These are phyloP conservation scores for Zaprionus inermis DNA, from an alignment of 1,140 invertebrate genomes.

Conservation along the genomic window DNA sequence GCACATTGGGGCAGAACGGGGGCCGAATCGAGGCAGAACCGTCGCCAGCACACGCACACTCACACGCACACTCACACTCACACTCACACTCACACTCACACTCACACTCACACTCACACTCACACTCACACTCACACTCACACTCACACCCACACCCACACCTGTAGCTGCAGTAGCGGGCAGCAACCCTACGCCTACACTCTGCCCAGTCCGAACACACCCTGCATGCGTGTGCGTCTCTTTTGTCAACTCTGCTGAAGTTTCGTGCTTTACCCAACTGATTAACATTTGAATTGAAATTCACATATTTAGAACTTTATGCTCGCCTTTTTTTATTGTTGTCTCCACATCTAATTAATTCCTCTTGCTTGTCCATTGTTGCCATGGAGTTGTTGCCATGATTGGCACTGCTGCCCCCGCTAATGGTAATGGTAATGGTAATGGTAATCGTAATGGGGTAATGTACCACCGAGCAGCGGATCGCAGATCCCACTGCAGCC, in stretches of 20 bases:
- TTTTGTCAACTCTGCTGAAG: slow-evolving; percentile 67
- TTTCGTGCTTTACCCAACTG: slow-evolving; percentile 61
- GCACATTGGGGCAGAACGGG: slow-evolving; percentile 74
- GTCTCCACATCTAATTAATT: slow-evolving; percentile 83
- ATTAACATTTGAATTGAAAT: slow-evolving; percentile 83
- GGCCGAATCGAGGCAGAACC: slow-evolving; percentile 51
- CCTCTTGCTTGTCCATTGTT: slow-evolving; percentile 68
- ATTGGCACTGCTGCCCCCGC: slow-evolving; percentile 60
- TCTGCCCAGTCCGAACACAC: slow-evolving; percentile 24
- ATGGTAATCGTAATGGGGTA: slow-evolving; percentile 61
- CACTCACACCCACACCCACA: slow-evolving; percentile 36
- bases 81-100: slow-evolving; percentile 11
- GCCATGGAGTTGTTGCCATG: slow-evolving; percentile 54
- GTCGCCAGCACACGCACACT: slow-evolving; percentile 27
- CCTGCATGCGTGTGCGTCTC: slow-evolving; percentile 29
- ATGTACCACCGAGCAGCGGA: slow-evolving; percentile 51
- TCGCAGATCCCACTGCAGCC: slow-evolving; percentile 58
- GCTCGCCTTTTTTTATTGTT: slow-evolving; percentile 58
- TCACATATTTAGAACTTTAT: slow-evolving; percentile 76
- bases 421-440: slow-evolving; percentile 62
- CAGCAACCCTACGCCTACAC: not conserved
- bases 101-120: slow-evolving; percentile 3
- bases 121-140: slow-evolving; percentile 15
- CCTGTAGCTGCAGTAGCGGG: slow-evolving; percentile 14
- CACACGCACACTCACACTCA: slow-evolving; percentile 4